Evolutionary conservation across 1,140 invertebrate species (phyloP), one percentile per base, ranked within the genome.

Genomic region (Sycophila sp.): DNA sequence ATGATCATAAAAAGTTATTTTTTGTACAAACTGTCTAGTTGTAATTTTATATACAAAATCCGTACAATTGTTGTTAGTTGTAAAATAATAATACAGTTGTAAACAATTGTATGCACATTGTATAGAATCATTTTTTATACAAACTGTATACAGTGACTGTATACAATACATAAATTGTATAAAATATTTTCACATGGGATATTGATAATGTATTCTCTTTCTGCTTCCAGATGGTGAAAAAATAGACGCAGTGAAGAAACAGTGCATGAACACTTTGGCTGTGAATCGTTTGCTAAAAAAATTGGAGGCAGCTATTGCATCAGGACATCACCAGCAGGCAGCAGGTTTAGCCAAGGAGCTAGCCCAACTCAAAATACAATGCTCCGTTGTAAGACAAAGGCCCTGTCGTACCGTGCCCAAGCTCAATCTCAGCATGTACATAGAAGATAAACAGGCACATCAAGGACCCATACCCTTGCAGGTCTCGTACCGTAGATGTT

Each of bases 401-500:
- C 49, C 56, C 7, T 34, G 19, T 24, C 76, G 78, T 74, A 71
- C 73, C 24, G 83, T 81, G 80, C 80, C 81, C 73, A 76, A 77
- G 80, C 87, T 78, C 78, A 94, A 92, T 70, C 87, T 94, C 26
- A 90, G 92, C 75, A 90, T 95, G 85, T 94, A 90, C 81, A 91
- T 94, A 24, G 93, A 94, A 81, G 92, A 94, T 80, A 90, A 90
- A 80, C 85, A 91, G 47, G 90, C 90, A 10, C 91, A 92, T 77
- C 89, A 91, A 80, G 92, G 92, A 1, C 92, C 92, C 30, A 90
- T 94, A 78, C 88, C 89, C 6, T 80, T 94, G 42, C 85, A 89
- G 81, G 89, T 94, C 55, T 83, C 58, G 68, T 47, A 22, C 19
- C n/a, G 19, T 17, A 22, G 19, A n/a, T n/a, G n/a, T n/a, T n/a